These are phyloP conservation scores for Mystacides longicornis DNA, from an alignment of 2,888 invertebrate species.

Conservation along the genomic window DNA sequence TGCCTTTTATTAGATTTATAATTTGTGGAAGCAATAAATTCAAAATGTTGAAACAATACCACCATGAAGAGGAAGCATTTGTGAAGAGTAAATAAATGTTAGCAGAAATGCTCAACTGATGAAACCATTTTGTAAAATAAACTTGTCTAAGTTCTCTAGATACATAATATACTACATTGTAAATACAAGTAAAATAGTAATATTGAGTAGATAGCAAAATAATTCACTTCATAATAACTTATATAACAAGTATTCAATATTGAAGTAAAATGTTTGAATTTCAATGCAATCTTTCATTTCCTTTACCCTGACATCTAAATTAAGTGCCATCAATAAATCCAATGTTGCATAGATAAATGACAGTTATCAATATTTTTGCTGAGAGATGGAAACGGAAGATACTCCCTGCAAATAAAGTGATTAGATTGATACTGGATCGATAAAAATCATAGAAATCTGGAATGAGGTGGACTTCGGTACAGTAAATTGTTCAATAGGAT, in stretches of 20 bases:
- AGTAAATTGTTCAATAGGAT: too few species aligned
- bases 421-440: too few species aligned
- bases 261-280: slow-evolving; percentile 25
- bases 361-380: too few species aligned
- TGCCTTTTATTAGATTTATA: slow-evolving; percentile 15
- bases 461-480: too few species aligned
- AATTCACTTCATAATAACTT: slow-evolving; percentile 25
- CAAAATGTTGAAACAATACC: slow-evolving; percentile 1
- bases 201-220: slow-evolving; percentile 26
- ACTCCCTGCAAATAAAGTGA: too few species aligned
- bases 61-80: slow-evolving; percentile 10
- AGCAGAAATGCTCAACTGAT: slow-evolving; percentile 12
- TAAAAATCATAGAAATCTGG: too few species aligned
- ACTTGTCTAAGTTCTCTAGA: neutral
- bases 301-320: neutral
- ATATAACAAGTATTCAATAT: slow-evolving; percentile 23
- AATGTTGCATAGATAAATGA: too few species aligned
- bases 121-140: neutral
- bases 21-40: slow-evolving; percentile 9
- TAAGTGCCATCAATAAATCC: neutral
- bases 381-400: too few species aligned
- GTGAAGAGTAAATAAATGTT: slow-evolving; percentile 11
- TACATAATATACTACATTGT: slow-evolving; percentile 6
- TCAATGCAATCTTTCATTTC: slow-evolving; percentile 5
- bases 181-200: slow-evolving; percentile 14